Evolutionary conservation across 1,140 invertebrate species (phyloP).

Genomic region (Diorhabda sublineata): DNA sequence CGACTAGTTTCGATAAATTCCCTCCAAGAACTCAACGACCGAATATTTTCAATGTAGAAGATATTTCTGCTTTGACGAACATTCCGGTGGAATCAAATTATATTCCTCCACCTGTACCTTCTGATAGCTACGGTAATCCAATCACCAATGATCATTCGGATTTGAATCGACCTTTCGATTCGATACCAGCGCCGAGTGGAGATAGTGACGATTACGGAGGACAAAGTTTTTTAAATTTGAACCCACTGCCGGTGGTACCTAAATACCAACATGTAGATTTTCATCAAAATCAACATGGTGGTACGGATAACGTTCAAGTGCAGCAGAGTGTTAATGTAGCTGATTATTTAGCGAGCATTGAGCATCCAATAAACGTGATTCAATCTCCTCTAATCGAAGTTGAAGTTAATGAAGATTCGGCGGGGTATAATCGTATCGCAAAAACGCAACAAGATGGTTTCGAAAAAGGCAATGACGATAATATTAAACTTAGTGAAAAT

Average conservation of each 20-base stretch:
- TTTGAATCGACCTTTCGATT: constrained; percentile 24
- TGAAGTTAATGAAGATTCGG: constrained; percentile 37
- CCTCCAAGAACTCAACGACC: not conserved
- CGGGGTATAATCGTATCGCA: constrained; percentile 5
- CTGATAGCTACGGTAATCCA: constrained; percentile 34
- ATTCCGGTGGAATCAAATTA: not conserved
- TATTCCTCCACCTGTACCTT: constrained; percentile 10
- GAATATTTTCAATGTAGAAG: too few species aligned
- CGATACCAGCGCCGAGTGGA: constrained; percentile 28
- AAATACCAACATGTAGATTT: constrained; percentile 27
- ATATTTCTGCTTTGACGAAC: not conserved
- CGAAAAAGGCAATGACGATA: not conserved
- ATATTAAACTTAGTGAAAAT: constrained; percentile 37
- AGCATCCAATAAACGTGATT: constrained; percentile 60
- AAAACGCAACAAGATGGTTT: not conserved
- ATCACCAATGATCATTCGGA: constrained; percentile 22
- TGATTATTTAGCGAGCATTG: constrained; percentile 60
- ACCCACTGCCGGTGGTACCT: constrained; percentile 31
- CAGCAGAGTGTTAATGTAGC: constrained; percentile 57
- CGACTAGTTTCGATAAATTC: constrained; percentile 4
- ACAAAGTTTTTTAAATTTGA: constrained; percentile 31
- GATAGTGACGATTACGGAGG: constrained; percentile 21
- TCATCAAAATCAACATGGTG: constrained; percentile 19
- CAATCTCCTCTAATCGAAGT: constrained; percentile 61
- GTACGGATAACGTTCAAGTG: constrained; percentile 48